Base-by-base conservation (phyloP, 2,888 invertebrate species). In the Pseudolycoriella hygida region DNA sequence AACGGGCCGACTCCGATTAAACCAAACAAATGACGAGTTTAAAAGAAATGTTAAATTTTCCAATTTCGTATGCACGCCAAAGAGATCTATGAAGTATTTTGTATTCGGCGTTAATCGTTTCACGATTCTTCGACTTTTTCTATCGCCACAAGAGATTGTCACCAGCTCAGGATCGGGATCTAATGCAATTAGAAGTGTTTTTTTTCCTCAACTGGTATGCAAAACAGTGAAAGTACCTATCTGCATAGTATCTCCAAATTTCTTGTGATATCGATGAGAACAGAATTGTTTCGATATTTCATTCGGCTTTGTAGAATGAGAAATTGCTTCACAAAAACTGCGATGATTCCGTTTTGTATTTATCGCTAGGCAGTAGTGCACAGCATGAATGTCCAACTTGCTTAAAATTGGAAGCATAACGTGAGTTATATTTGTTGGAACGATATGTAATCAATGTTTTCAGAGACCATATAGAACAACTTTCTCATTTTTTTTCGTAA, bases 351-450 rank as follows among this genome's bases (percentile, higher is more conserved):
- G 48, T 42, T 52, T 51, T 6, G 55, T 53, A 46, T 55, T 59
- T 32, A 65, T 52, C 17, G 63, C 58, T 46, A 65, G 45, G 42
- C 64, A 65, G 48, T 65, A 65, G 48, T 64, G 60, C 53, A 65
- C 59, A 1, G 61, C 64, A 52, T 65, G 62, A 39, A 59, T 60
- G 48, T 65, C 64, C 40, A 61, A 55, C 53, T 65, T 64, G 47
- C 64, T 64, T 47, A 3, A 34, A 8, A 15, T 8, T 20, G 11
- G 11, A 30, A 30, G 11, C 6, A 30, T 10, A 30, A 30, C 30
- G 11, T 10, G 11, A 6, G 11, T 10, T 30, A 30, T 30, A 30
- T 30, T 30, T 30, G n/a, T n/a, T n/a, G n/a, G n/a, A n/a, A n/a
- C n/a, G n/a, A n/a, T n/a, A n/a, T n/a, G n/a, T n/a, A n/a, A n/a